Evolutionary conservation across 2,888 invertebrate genomes (phyloP), one percentile per base, ranked within the genome.

Genomic region (Meteorus cinctellus): DNA sequence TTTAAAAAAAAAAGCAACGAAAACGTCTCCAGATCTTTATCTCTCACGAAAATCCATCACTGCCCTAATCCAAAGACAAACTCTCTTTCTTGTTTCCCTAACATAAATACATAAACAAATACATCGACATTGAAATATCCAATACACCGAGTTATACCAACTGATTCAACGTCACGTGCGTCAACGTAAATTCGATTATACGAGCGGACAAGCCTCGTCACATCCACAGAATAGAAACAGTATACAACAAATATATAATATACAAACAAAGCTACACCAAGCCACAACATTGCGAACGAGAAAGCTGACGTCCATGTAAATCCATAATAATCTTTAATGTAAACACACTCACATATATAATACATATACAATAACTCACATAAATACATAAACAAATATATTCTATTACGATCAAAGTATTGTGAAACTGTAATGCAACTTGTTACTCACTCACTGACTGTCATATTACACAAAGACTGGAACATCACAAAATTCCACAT

Each of bases 141-240:
- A 48, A 48, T 48, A 16, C n/a, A 55, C 10, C 19, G 41, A 36
- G 27, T 65, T 10, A 19, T 68, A 70, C 51, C 68, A 65, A 77
- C 31, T 67, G 63, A 75, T 75, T 72, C 71, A 63, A 60, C 72
- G 60, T 62, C 69, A 73, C 70, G 51, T 67, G 41, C 71, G 71
- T 76, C 59, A 55, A 69, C 78, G 66, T 74, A 78, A 76, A 78
- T 76, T 76, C 76, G 78, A 76, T 78, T 78, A 55, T 19, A 78
- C 76, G 68, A 78, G 63, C 31, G 41, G 60, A 76, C 78, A 74
- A 74, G 66, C 67, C 72, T 51, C 67, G 74, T 31, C 66, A 68
- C 67, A 63, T 63, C 65, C 65, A 74, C 45, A 48, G 48, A 72
- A 69, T 55, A 69, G 55, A 55, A 55, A 27, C 24, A 16, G 55